Evolutionary conservation across 2,888 invertebrate genomes (phyloP).

Genomic region (Gastrophysa polygoni): DNA sequence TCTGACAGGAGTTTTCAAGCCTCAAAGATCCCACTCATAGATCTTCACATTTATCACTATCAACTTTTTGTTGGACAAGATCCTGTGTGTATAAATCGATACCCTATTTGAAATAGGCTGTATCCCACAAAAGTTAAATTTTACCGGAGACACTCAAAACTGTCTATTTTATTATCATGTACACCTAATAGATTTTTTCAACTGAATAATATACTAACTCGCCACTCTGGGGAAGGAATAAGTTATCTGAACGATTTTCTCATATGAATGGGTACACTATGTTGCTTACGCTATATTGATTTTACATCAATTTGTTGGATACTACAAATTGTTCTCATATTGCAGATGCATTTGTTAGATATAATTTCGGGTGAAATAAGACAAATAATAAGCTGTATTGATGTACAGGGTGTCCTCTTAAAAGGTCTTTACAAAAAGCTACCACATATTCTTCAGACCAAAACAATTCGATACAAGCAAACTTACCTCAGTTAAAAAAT

Average conservation of each 20-base stretch:
- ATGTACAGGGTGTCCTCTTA: no score
- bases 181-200: constrained; percentile 7
- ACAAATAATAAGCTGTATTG: background rate
- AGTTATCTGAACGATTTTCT: constrained; percentile 4
- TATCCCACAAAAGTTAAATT: constrained; percentile 8
- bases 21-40: no score
- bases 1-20: no score
- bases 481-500: no score
- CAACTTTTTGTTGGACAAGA: no score
- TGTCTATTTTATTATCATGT: constrained; percentile 5
- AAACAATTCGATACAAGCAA: no score
- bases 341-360: background rate
- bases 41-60: no score
- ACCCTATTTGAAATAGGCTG: constrained; percentile 4
- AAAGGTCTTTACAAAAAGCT: no score
- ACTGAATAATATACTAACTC: constrained; percentile 2
- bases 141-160: constrained; percentile 6
- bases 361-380: background rate
- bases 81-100: no score
- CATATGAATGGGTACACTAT: constrained; percentile 7
- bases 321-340: background rate
- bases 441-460: no score
- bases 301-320: background rate
- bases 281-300: background rate
- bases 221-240: constrained; percentile 4